Evolutionary conservation across 2,797 vertebrate species (phyloP).

Genomic region (Sparus aurata): DNA sequence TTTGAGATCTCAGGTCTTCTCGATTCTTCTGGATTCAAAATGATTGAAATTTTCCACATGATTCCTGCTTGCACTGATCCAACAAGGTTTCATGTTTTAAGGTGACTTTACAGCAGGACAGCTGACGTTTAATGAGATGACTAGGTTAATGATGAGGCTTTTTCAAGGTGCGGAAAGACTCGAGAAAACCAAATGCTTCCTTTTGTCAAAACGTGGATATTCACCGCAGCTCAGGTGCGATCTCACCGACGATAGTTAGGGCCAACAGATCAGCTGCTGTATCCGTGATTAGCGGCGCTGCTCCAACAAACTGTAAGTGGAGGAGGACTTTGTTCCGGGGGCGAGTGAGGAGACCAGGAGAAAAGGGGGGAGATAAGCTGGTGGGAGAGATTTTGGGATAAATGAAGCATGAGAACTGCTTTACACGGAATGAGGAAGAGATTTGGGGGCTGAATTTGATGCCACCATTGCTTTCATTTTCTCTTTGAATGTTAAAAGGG

Average conservation of each 20-base stretch:
- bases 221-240: background rate
- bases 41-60: background rate
- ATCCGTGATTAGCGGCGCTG: slow-evolving; percentile 6
- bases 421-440: background rate
- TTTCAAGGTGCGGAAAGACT: background rate
- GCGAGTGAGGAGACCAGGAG: background rate
- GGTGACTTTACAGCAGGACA: background rate
- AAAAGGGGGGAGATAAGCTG: background rate
- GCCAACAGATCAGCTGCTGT: slow-evolving; percentile 9
- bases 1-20: too few species aligned
- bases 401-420: background rate
- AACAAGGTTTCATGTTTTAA: background rate
- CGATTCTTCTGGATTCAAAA: too few species aligned
- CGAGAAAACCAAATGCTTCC: background rate
- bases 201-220: background rate
- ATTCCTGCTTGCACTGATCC: background rate
- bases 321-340: background rate
- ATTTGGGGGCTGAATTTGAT: background rate
- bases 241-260: slow-evolving; percentile 14
- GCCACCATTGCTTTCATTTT: background rate
- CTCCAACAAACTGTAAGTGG: slow-evolving; percentile 1
- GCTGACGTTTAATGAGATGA: background rate
- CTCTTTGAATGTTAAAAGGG: background rate
- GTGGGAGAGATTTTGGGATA: background rate
- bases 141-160: background rate